These are phyloP conservation scores for Zosterops japonicus DNA, from an alignment of 2,113 vertebrate genomes.

Conservation along the genomic window DNA sequence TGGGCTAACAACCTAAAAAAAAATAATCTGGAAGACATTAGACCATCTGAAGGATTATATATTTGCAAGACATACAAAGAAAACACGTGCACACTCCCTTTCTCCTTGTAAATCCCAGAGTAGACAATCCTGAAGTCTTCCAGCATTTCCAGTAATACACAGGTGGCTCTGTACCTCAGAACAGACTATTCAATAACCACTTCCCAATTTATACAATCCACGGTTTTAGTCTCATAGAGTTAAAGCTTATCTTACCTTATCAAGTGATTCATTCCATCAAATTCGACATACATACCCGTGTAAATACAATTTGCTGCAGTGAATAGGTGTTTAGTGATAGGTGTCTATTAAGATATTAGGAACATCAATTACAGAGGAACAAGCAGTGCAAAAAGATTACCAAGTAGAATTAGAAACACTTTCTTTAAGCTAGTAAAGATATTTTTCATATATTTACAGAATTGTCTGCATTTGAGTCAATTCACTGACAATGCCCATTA, in stretches of 20 bases:
- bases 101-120: neutral
- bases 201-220: neutral
- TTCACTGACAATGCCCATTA: neutral
- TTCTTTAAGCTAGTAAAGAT: neutral
- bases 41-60: neutral
- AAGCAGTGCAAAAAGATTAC: neutral
- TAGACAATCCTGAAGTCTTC: rapidly evolving
- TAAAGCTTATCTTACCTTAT: neutral
- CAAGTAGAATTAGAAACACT: neutral
- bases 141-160: neutral
- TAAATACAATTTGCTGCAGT: neutral
- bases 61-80: neutral
- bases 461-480: neutral
- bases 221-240: neutral
- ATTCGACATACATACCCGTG: neutral
- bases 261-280: neutral
- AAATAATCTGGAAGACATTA: neutral
- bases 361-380: neutral
- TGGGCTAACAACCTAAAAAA: neutral
- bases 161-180: neutral
- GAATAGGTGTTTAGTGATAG: neutral
- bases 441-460: neutral
- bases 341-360: neutral
- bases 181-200: neutral
- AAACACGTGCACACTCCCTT: rapidly evolving